These are phyloP conservation scores for Ricordea florida DNA, from an alignment of 92 coral and sea anemone genomes.

Conservation along the genomic window DNA sequence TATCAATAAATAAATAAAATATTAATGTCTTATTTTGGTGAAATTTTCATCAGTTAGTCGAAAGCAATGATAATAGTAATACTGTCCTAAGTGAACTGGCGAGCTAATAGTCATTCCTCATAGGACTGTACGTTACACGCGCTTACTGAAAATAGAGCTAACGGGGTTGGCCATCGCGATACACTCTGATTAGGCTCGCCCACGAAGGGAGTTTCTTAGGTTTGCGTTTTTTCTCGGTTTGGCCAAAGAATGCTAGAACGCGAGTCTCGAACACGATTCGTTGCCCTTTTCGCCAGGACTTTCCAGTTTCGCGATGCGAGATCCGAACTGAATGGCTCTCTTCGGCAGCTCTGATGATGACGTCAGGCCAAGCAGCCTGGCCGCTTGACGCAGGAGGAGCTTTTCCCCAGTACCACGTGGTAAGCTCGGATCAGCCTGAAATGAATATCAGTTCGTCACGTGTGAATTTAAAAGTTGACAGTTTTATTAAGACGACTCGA, in stretches of 20 bases:
- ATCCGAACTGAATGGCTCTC: slow-evolving; percentile 98
- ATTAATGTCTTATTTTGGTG: no score
- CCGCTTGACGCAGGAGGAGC: slow-evolving; percentile 86
- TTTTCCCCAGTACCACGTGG: slow-evolving; percentile 97
- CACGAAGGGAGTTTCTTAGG: background rate
- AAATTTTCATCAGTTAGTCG: no score
- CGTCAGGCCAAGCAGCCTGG: slow-evolving; percentile 86
- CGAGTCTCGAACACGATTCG: slow-evolving; percentile 76
- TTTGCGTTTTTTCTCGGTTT: background rate
- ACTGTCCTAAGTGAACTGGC: no score
- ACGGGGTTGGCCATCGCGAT: no score
- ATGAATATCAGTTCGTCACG: background rate
- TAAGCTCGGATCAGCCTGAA: slow-evolving; percentile 88
- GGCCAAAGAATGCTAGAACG: no score
- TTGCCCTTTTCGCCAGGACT: slow-evolving; percentile 88
- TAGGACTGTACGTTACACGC: no score
- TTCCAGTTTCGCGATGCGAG: slow-evolving; percentile 96
- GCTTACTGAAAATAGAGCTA: no score
- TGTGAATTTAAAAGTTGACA: background rate
- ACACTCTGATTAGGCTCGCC: no score
- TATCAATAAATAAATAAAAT: no score
- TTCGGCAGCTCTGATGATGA: slow-evolving; percentile 91
- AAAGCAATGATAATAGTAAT: no score
- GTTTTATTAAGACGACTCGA: no score
- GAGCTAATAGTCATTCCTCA: no score